phyloP scores from a whole-genome alignment of 2,797 vertebrate genomes.

The Melanotaenia maccullochi region DNA sequence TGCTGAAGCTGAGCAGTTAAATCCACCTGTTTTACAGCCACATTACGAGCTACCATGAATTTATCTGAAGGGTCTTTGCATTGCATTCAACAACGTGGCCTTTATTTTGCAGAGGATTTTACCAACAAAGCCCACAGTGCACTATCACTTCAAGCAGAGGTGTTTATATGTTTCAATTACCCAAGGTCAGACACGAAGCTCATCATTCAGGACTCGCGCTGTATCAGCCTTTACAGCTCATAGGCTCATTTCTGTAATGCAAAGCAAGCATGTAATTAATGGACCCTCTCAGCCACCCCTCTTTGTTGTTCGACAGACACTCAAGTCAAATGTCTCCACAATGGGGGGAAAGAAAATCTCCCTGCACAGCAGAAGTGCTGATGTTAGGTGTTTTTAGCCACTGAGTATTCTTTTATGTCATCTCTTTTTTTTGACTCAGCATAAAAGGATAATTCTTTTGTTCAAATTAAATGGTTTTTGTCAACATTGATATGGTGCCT shows the following conservation, averaged over 20 bases:
- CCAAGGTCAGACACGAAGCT: slow-evolving; percentile 79
- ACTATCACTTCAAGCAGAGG: slow-evolving; percentile 31
- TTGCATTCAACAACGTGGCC: background rate
- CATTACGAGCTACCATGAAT: background rate
- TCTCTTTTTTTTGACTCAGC: slow-evolving; percentile 42
- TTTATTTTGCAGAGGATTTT: slow-evolving; percentile 17
- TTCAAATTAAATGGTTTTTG: slow-evolving; percentile 48
- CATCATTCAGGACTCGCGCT: slow-evolving; percentile 69
- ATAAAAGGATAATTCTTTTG: slow-evolving; percentile 58
- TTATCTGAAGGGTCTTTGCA: slow-evolving; percentile 16
- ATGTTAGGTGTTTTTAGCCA: slow-evolving; percentile 71
- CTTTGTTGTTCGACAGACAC: slow-evolving; percentile 84
- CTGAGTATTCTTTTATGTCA: slow-evolving; percentile 56
- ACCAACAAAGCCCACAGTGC: slow-evolving; percentile 13
- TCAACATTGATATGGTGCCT: slow-evolving; percentile 31
- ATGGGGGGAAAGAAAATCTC: slow-evolving; percentile 74
- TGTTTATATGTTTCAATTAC: slow-evolving; percentile 76
- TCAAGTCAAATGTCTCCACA: slow-evolving; percentile 83
- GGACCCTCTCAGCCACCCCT: slow-evolving; percentile 78
- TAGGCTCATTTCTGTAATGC: slow-evolving; percentile 77
- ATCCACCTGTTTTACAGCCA: slow-evolving; percentile 49
- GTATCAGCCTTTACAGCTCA: slow-evolving; percentile 75
- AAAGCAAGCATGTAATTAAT: slow-evolving; percentile 85
- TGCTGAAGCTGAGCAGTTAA: slow-evolving; percentile 18
- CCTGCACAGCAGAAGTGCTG: slow-evolving; percentile 81